These are phyloP conservation scores for Nixonia krombeini DNA, from an alignment of 1,140 invertebrate genomes.

Conservation along the genomic window DNA sequence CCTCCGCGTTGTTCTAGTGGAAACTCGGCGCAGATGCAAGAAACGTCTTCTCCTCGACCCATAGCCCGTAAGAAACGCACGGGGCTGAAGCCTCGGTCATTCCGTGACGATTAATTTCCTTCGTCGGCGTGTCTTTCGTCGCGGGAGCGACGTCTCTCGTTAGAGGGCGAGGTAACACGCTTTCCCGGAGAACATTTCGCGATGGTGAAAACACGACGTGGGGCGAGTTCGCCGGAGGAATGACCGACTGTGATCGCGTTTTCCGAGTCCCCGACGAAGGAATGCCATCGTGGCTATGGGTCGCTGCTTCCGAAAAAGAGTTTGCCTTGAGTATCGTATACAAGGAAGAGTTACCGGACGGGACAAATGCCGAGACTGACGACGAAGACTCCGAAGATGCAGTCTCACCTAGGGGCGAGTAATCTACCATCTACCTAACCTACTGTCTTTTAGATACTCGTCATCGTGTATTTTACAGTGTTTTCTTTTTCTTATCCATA, in stretches of 20 bases:
- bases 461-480: conserved; percentile 63
- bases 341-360: conserved; percentile 55
- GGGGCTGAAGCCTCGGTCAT: conserved; percentile 2
- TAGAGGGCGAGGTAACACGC: too few relatives aligned
- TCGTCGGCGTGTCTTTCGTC: conserved; percentile 2
- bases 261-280: neutral
- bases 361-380: conserved; percentile 60
- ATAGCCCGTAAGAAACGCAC: conserved; percentile 31
- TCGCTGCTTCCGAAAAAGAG: conserved; percentile 36
- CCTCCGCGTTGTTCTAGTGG: conserved; percentile 60
- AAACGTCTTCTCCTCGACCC: conserved; percentile 32
- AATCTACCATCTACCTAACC: conserved; percentile 70
- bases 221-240: neutral
- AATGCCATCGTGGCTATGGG: conserved; percentile 51
- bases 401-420: conserved; percentile 70
- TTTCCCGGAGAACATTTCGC: too few relatives aligned
- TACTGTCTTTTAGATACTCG: conserved; percentile 67
- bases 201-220: too few relatives aligned
- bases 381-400: conserved; percentile 67
- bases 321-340: conserved; percentile 55
- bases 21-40: conserved; percentile 44
- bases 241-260: neutral
- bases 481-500: conserved; percentile 61
- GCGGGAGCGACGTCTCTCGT: too few relatives aligned
- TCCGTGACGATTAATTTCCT: conserved; percentile 5